Evolutionary conservation across 2,797 vertebrate genomes (phyloP), one percentile per base, ranked within the genome.

Genomic region (Microctenopoma lineatum): DNA sequence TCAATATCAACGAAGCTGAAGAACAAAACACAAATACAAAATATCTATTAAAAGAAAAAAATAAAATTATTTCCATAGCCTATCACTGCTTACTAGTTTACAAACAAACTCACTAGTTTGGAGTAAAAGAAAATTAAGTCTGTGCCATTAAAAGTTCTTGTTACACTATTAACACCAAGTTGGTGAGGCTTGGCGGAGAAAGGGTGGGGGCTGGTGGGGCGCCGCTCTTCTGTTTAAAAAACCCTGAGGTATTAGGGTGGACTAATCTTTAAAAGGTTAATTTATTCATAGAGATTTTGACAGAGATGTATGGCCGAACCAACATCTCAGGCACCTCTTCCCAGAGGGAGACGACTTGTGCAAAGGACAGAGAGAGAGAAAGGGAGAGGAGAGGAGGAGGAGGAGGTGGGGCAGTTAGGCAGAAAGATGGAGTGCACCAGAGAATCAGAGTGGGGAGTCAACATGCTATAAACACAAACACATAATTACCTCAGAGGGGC

Each of bases 241-340:
- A 96, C 96, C 96, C 96, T 84, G 95, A 94, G 96, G 97, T 97
- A 96, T 96, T 96, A 96, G 95, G 94, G 96, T 94, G 95, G 95
- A 96, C 97, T 99, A 98, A 99, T 99, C 98, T 99, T 98, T 98
- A 96, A 95, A 99, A 99, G 97, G 97, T 99, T 99, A 99, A 98
- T 99, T 99, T 99, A 99, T 99, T 99, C 98, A 99, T 98, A 96
- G 97, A 98, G 96, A 95, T 98, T 97, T 96, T 98, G 97, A 97
- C 96, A 97, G 95, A 97, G 96, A 98, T 95, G 95, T 98, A 98
- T 97, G 95, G 95, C 94, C 90, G 64, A 94, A 92, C 89, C 92
- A 84, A 84, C 94, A 93, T 95, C 94, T 93, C 84, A 88, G 94
- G 95, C 96, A 96, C 95, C 93, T 94, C 95, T 95, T 94, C 94